Evolutionary conservation across 2,797 vertebrate genomes (phyloP).

Genomic region (Tachyglossus aculeatus): DNA sequence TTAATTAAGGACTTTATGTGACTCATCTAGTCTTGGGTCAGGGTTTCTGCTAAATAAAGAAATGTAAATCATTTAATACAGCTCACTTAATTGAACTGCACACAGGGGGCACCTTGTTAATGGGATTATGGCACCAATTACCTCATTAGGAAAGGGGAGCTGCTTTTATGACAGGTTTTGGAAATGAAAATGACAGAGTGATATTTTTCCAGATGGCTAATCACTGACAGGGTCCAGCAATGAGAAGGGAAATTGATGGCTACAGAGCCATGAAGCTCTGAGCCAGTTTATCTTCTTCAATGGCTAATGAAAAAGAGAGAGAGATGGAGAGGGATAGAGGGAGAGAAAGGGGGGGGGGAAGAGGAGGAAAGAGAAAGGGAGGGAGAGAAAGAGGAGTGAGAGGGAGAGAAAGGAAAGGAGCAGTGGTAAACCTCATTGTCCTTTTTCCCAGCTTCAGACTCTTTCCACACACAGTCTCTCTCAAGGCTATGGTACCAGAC

Average conservation of each 20-base stretch:
- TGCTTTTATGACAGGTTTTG: slow-evolving; percentile 18
- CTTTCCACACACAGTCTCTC: too few species aligned
- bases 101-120: slow-evolving; percentile 3
- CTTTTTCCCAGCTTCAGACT: too few species aligned
- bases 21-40: slow-evolving; percentile 16
- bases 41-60: background rate
- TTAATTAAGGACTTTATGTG: slow-evolving; percentile 14
- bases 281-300: background rate
- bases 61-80: slow-evolving; percentile 22
- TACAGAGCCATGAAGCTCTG: background rate
- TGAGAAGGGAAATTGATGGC: too few species aligned
- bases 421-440: too few species aligned
- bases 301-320: background rate
- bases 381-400: background rate
- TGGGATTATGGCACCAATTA: slow-evolving; percentile 26
- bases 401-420: background rate
- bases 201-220: background rate
- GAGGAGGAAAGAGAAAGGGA: background rate
- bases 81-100: slow-evolving; percentile 20
- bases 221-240: background rate
- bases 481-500: too few species aligned
- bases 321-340: background rate
- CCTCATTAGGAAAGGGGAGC: slow-evolving; percentile 22
- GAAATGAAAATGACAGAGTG: slow-evolving; percentile 2
- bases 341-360: background rate